These are phyloP conservation scores for Heptranchias perlo DNA, from an alignment of 2,113 vertebrate genomes.

Conservation along the genomic window DNA sequence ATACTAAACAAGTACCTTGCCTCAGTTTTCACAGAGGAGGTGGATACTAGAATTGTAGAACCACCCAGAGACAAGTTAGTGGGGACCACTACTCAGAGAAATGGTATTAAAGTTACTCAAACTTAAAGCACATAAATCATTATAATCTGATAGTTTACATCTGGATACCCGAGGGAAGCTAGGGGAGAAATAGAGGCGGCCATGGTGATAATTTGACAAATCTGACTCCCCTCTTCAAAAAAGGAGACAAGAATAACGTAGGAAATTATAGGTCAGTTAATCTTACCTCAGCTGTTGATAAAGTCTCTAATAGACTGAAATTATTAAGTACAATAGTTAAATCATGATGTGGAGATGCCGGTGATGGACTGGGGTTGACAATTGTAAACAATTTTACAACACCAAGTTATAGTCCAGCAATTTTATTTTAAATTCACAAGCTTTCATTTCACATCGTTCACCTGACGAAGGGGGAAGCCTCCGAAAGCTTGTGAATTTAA, in stretches of 20 bases:
- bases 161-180: neutral
- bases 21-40: neutral
- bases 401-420: too few relatives aligned
- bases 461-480: too few relatives aligned
- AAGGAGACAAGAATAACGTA: neutral
- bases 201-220: neutral
- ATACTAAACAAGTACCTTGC: neutral
- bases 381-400: too few relatives aligned
- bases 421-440: too few relatives aligned
- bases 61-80: neutral
- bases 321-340: neutral
- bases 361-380: too few relatives aligned
- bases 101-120: neutral
- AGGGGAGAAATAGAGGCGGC: neutral
- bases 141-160: too few relatives aligned
- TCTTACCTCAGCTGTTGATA: neutral
- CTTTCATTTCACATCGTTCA: too few relatives aligned
- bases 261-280: constrained; percentile 6
- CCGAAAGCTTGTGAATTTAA: too few relatives aligned
- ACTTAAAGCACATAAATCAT: too few relatives aligned
- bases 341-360: too few relatives aligned
- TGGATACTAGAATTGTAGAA: neutral
- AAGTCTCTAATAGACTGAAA: neutral
- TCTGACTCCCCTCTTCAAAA: neutral
- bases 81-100: neutral